Conservation (phyloP, 2,797 vertebrate genomes). For the Malurus splendens region DNA sequence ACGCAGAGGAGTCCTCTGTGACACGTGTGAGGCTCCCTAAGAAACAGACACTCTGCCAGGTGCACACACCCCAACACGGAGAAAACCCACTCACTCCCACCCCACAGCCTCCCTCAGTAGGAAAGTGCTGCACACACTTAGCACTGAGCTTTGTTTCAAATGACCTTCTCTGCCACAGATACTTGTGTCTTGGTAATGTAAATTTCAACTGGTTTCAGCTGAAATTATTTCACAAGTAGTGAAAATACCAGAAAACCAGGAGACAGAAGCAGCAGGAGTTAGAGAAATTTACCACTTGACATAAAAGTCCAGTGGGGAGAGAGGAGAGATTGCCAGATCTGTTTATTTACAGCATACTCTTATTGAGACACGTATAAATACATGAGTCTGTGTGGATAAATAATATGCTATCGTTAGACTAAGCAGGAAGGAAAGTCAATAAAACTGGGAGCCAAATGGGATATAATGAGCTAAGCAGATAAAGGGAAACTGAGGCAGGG, state of each 20-base stretch:
- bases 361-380: neutral
- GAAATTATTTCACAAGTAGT: neutral
- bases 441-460: neutral
- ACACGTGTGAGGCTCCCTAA: neutral
- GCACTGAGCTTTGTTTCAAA: neutral
- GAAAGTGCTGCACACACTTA: neutral
- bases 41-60: fast-evolving
- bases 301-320: neutral
- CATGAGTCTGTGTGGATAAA: neutral
- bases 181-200: neutral
- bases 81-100: neutral
- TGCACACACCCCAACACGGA: fast-evolving
- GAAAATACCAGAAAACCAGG: neutral
- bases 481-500: neutral
- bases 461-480: neutral
- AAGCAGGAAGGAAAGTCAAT: neutral
- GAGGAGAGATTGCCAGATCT: neutral
- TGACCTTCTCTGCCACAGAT: neutral
- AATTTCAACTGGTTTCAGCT: neutral
- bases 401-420: neutral
- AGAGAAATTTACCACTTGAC: neutral
- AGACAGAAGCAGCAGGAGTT: neutral
- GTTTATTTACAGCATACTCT: neutral
- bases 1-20: neutral
- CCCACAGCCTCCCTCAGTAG: neutral